Conservation (phyloP, 1,140 invertebrate genomes). For the Brachionus koreanus region DNA sequence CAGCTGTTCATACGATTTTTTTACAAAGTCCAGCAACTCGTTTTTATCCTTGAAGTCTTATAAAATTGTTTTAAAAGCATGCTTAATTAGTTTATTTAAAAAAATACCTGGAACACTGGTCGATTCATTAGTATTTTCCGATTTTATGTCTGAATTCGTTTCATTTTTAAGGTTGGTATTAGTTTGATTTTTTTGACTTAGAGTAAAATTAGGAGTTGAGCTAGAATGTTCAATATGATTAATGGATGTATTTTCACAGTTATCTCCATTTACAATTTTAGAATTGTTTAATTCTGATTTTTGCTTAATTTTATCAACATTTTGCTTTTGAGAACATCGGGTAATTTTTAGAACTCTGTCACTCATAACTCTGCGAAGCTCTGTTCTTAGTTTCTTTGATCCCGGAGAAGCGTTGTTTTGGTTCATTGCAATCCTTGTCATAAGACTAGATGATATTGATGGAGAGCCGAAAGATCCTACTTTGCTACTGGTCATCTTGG, state of each 20-base stretch:
- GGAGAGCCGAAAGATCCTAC: not conserved
- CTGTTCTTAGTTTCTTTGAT: constrained; percentile 11
- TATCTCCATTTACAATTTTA: not conserved
- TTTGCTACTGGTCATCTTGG: not conserved
- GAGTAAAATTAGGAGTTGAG: constrained; percentile 1
- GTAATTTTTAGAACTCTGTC: constrained; percentile 34
- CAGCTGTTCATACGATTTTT: not conserved
- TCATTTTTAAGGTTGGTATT: not conserved
- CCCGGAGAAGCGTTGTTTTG: not conserved
- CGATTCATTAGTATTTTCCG: not conserved
- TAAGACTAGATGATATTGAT: not conserved
- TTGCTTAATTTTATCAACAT: constrained; percentile 13
- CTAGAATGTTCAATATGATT: constrained; percentile 1
- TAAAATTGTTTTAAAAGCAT: not conserved
- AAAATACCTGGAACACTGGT: not conserved
- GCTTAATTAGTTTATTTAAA: too few species aligned
- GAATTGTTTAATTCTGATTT: constrained; percentile 2
- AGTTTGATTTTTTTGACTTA: not conserved
- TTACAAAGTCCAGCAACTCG: not conserved
- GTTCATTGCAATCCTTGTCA: not conserved
- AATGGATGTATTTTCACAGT: not conserved
- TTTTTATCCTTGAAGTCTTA: not conserved
- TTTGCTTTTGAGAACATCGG: constrained; percentile 13
- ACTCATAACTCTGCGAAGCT: constrained; percentile 16
- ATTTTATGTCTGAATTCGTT: not conserved